These are phyloP conservation scores for Willisornis vidua DNA, from an alignment of 2,113 vertebrate species.

Conservation along the genomic window DNA sequence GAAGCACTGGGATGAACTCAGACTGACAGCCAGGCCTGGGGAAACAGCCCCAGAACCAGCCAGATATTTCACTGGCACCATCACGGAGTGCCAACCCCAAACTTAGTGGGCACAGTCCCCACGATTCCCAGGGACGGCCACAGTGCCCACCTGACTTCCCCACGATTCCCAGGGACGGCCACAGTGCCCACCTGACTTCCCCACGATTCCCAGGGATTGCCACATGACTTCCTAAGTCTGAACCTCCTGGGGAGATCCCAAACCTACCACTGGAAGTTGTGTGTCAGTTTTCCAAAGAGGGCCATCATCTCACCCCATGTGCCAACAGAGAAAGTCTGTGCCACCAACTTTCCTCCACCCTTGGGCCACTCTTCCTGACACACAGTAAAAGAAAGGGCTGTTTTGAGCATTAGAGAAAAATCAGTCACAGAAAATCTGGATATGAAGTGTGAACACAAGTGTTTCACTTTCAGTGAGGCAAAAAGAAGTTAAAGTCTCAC, in stretches of 20 bases:
- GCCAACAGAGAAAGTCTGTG: not conserved
- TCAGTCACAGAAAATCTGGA: not conserved
- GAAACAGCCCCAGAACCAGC: not conserved
- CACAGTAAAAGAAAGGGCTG: not conserved
- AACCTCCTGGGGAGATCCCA: not conserved
- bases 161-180: no score
- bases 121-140: not conserved
- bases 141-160: no score
- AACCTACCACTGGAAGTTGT: not conserved
- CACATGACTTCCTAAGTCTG: accelerated
- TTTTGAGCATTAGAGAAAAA: not conserved
- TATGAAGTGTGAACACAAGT: not conserved
- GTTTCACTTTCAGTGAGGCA: not conserved
- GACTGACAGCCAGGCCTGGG: not conserved
- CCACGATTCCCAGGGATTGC: no score
- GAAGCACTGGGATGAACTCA: not conserved
- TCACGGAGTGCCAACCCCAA: not conserved
- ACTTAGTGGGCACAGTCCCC: not conserved
- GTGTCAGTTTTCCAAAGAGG: not conserved
- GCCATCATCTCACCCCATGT: not conserved
- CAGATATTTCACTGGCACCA: not conserved
- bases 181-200: no score
- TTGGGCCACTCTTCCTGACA: not conserved
- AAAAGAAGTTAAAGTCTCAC: not conserved
- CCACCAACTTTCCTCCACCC: not conserved